Base-by-base conservation (phyloP, 2,888 invertebrate genomes). In the Neoascia interrupta region DNA sequence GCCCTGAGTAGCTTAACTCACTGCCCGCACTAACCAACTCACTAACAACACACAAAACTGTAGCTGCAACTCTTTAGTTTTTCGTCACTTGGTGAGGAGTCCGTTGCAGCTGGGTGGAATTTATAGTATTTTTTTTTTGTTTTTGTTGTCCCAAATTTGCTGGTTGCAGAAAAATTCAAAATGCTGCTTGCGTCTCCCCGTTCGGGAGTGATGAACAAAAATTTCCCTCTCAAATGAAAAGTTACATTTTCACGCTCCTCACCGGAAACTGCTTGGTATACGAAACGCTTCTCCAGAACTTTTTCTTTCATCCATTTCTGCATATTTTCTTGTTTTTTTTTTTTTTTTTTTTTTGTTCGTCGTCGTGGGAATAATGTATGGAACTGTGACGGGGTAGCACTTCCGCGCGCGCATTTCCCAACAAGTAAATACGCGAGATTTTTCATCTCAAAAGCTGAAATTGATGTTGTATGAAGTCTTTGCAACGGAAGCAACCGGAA, bases 381-480 rank as follows among this genome's bases (percentile, higher is more conserved):
- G 23, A 61, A 53, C 45, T 54, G 53, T 63, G 49, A 6, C 47
- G 43, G 49, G n/a, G 31, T 11, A 15, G 26, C 19, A 49, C 23
- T 37, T 31, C 45, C 45, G 16, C 10, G 10, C 19, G 18, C 13
- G n/a, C 18, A n/a, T 13, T n/a, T 37, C 6, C 5, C 34, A 31
- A 66, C 41, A 28, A 63, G 61, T 63, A 69, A 70, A 53, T 64
- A 76, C 58, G 70, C 58, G 31, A 63, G 51, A 49, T 34, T 58
- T 70, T 63, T 69, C 56, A 58, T 63, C 31, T 43, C 58, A 23
- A 21, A n/a, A 53, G 51, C 34, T 64, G 10, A 70, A 76, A 76
- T 76, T 76, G 70, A 63, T 76, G 70, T 76, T 76, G 56, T 76
- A 76, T 76, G 76, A 63, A 76, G 58, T 60, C 28, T 31, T 39